A percentile compares a stretch with the other conserved stretches of the same genome.
These are phyloP conservation scores for Chrysomallon squamiferum DNA, from an alignment of 1,140 invertebrate species.

Conservation along the genomic window DNA sequence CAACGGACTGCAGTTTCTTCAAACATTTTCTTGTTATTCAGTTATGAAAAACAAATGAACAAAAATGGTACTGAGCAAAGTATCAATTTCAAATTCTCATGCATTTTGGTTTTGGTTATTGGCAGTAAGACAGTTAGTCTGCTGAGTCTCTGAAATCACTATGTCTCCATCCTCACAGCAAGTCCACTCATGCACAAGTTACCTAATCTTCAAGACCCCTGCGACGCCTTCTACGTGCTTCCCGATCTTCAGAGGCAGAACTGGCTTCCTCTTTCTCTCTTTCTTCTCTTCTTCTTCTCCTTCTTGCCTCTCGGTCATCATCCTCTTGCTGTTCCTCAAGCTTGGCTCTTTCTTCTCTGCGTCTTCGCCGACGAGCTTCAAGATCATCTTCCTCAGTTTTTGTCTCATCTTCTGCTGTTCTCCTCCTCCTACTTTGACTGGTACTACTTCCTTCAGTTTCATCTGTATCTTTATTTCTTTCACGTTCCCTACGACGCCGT, in stretches of 20 bases:
- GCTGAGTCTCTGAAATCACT: no score
- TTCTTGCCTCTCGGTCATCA: no score
- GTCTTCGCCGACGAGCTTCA: neutral
- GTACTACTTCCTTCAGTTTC: neutral
- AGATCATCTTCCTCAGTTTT: neutral
- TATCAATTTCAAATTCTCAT: no score
- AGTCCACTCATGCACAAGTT: neutral
- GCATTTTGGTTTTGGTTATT: no score
- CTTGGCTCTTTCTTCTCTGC: neutral
- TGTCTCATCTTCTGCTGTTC: neutral
- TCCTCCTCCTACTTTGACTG: neutral
- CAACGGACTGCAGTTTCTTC: no score
- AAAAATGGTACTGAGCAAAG: no score
- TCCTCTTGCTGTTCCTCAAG: no score
- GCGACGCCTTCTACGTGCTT: neutral
- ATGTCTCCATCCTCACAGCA: no score
- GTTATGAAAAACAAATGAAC: no score
- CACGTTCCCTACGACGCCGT: no score
- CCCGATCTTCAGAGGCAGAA: neutral
- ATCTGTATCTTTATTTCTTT: neutral
- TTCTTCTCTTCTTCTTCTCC: neutral
- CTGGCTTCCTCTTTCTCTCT: neutral
- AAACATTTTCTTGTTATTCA: no score
- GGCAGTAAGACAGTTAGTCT: neutral
- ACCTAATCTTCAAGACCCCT: neutral